Base-by-base conservation (phyloP, 2,113 vertebrate genomes). In the Centrocercus urophasianus region DNA sequence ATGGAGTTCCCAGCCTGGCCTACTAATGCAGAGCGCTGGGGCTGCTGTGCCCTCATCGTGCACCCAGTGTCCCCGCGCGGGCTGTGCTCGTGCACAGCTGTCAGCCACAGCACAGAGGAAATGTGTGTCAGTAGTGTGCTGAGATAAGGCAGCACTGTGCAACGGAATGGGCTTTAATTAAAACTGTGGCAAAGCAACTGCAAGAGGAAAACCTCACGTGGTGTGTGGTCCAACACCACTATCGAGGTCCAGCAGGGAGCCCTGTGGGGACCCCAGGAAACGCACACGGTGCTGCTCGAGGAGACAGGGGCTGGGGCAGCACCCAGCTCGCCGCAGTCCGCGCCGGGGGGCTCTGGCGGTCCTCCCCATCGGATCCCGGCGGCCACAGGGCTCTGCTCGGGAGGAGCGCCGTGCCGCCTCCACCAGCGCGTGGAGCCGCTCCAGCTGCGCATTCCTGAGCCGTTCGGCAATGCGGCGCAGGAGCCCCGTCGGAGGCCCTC, bases 401-500 rank as follows among this genome's bases (percentile, higher is more conserved):
- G 36, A 81, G 80, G 74, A 96, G 83, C 8, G 1, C 48, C 38
- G 36, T 96, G 78, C 93, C 82, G 81, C 88, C 87, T 93, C 94
- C 89, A 5, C 93, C 93, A 84, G 89, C 81, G 87, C 75, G 89
- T 90, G 93, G 97, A 97, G 89, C 17, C 9, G 95, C 96, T 98
- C 98, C 98, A 97, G 95, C 93, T 93, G 93, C 13, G 72, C 97
- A 98, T 98, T 98, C 98, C 97, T 97, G 95, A 97, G 91, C 74
- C 2, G 61, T 97, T 97, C 97, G 66, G 97, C 97, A 97, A 97
- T 78, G 78, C 66, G 91, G 91, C 94, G 96, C 36, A 52, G 38
- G 25, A 27, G 48, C 65, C 40, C 30, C 13, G 40, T 8, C 8
- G 6, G 93, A 93, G 95, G 91, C 95, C 95, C 75, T 18, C 32